Evolutionary conservation across 2,888 invertebrate genomes (phyloP), one percentile per base, ranked within the genome.

Genomic region (Morpho achilles): DNA sequence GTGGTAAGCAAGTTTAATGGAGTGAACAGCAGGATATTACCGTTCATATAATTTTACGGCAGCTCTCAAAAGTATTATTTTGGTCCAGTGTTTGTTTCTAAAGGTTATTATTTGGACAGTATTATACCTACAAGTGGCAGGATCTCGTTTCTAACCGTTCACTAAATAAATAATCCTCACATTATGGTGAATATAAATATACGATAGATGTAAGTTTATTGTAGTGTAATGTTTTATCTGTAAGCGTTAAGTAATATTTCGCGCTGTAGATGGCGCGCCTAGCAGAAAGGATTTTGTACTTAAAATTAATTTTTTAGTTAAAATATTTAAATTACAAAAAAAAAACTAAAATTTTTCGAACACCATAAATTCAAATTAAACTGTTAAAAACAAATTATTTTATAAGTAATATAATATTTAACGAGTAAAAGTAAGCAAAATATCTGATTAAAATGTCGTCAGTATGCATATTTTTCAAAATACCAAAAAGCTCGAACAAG

Each of bases 161-260:
- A 79, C 76, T 82, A 74, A 77, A 39, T 53, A 40, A 46, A 71
- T 74, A 70, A 68, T 72, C 67, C 67, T 74, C 74, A 82, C 76
- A 82, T 65, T 82, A 80, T 76, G 84, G 84, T 87, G 87, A 84
- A 80, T 87, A 88, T 87, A 86, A 82, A 81, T 86, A 87, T 90
- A 90, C 87, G 87, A 87, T 90, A 88, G 82, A 45, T 75, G 66
- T 88, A 87, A 88, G 86, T 57, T 43, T 75, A 69, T 73, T 68
- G 64, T 75, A 86, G 81, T 75, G 68, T 82, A 80, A 79, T 77
- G 71, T 72, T 72, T 16, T 72, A 80, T 46, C 60, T 81, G 65
- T 88, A 87, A 86, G 86, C 75, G 79, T 83, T 82, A 79, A 80
- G 80, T 80, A 80, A 82, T 85, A 80, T 82, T 52, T 51, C 44